phyloP scores from a whole-genome alignment of 2,888 invertebrate genomes.

The Lycocerus yunnanus region DNA sequence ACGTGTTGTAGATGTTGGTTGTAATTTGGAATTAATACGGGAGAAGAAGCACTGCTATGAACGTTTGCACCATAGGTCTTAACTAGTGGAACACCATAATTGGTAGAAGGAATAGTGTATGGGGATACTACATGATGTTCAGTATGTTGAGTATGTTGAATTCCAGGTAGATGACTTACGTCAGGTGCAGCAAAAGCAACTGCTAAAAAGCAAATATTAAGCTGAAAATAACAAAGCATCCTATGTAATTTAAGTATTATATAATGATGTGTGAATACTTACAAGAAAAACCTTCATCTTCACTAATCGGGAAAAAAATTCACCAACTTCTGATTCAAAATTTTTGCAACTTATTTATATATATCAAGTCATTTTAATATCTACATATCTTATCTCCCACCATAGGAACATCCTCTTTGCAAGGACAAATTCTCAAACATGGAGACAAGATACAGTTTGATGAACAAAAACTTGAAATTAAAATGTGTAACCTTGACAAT shows the following conservation, averaged over 20 bases:
- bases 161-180: conserved; percentile 56
- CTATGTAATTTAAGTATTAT: not conserved
- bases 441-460: conserved; percentile 44
- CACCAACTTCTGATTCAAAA: not conserved
- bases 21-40: not conserved
- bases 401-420: conserved; percentile 48
- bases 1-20: not conserved
- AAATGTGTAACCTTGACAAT: not conserved
- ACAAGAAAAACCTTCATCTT: not conserved
- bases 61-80: not conserved
- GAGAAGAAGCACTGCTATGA: not conserved
- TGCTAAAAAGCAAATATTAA: conserved; percentile 46
- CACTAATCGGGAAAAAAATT: not conserved
- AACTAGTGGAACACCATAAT: conserved; percentile 42
- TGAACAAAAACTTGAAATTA: conserved; percentile 37
- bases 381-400: conserved; percentile 35
- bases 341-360: conserved; percentile 31
- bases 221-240: not conserved
- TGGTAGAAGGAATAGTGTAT: conserved; percentile 51
- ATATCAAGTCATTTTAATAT: conserved; percentile 24
- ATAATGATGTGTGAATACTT: not conserved
- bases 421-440: conserved; percentile 47
- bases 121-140: conserved; percentile 37
- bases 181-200: conserved; percentile 62
- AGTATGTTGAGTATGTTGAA: not conserved